Evolutionary conservation across 2,113 vertebrate genomes (phyloP), one percentile per base, ranked within the genome.

Genomic region (Cyanistes caeruleus): DNA sequence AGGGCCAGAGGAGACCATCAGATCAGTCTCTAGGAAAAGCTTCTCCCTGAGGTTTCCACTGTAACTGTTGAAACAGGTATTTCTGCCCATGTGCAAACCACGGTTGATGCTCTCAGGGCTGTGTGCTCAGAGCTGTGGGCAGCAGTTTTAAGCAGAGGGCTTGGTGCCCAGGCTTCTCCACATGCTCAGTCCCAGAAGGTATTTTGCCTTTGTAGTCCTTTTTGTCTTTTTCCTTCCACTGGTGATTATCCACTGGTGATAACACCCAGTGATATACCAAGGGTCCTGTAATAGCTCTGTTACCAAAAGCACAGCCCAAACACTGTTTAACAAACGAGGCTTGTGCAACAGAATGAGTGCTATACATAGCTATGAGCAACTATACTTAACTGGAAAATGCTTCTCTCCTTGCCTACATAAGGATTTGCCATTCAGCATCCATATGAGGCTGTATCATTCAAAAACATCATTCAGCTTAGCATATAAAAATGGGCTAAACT

Each of bases 101-200:
- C 1, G 5, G 72, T 0, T 69, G 37, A 21, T 69, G 41, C 63
- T 65, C 1, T 0, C 67, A 79, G 33, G 52, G 10, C 39, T 8
- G 30, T 14, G 28, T 51, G 55, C 20, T 75, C 62, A 55, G 77
- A 87, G 64, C 56, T 48, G 56, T 55, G 78, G 49, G 67, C 9
- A 68, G 75, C 59, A 68, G 58, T 2, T 75, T 8, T 19, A 74
- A 69, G 37, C 3, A 13, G 11, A 24, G 31, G 9, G 7, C 1
- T 7, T 33, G 39, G 10, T 87, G 43, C 30, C 35, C 63, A 33
- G 27, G 4, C 7, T 90, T 83, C 49, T 76, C 39, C 17, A 51
- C 23, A 49, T 3, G 0, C 56, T 52, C 33, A 33, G 43, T 27
- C 27, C 22, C 53, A 80, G 62, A 75, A 68, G 5, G 19, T 28